These are phyloP conservation scores for Tinea trinotella DNA, from an alignment of 2,888 invertebrate genomes.

Conservation along the genomic window DNA sequence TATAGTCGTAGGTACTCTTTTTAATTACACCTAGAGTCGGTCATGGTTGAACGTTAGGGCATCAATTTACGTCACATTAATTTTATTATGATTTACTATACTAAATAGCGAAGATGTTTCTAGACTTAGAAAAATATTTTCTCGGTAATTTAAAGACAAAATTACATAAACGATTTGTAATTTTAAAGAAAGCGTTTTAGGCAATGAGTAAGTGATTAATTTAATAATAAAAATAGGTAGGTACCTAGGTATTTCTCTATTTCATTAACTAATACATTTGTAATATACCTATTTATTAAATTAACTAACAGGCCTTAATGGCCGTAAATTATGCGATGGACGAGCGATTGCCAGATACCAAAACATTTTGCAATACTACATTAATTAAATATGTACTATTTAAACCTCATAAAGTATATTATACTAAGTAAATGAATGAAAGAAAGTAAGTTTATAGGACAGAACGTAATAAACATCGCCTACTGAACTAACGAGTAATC, in stretches of 20 bases:
- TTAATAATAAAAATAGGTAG: too few species aligned
- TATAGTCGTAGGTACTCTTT: neutral
- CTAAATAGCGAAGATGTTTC: neutral
- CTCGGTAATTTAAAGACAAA: too few species aligned
- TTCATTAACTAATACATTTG: neutral
- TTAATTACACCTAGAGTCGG: neutral
- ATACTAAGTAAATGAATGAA: neutral
- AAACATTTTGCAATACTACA: slow-evolving; percentile 2
- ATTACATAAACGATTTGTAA: too few species aligned
- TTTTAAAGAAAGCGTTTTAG: too few species aligned
- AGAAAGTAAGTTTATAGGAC: slow-evolving; percentile 3
- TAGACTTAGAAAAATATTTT: too few species aligned
- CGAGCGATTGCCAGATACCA: neutral
- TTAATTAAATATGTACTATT: slow-evolving; percentile 1
- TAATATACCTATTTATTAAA: neutral
- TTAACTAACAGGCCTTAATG: neutral
- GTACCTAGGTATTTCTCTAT: neutral
- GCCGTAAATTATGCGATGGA: slow-evolving; percentile 1
- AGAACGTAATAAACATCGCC: neutral
- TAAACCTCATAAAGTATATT: neutral
- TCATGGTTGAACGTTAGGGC: slow-evolving; percentile 7
- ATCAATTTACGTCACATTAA: neutral
- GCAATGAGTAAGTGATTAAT: too few species aligned
- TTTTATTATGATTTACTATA: neutral
- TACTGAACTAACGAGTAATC: neutral